phyloP scores from a whole-genome alignment of 2,797 vertebrate genomes.

The Hydrophis major region DNA sequence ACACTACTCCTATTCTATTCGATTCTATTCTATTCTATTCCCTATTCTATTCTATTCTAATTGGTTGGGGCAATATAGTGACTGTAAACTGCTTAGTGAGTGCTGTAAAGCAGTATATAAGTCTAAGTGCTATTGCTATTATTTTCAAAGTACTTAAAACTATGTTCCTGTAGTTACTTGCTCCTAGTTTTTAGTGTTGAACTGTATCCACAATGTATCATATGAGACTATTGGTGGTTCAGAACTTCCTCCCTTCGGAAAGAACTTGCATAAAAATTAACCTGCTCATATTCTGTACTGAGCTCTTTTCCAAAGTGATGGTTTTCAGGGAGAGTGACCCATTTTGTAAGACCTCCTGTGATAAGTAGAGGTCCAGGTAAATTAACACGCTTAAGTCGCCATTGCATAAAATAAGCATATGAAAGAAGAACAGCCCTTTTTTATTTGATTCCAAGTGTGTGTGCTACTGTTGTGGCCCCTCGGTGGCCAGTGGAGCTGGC shows the following conservation, averaged over 20 bases:
- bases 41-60: too few relatives aligned
- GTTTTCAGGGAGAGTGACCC: not conserved
- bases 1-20: too few relatives aligned
- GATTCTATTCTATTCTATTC: too few relatives aligned
- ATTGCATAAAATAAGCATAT: not conserved
- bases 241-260: not conserved
- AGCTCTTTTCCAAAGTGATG: too few relatives aligned
- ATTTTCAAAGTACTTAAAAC: not conserved
- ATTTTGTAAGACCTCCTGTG: rapidly evolving
- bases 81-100: too few relatives aligned
- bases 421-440: not conserved
- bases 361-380: too few relatives aligned
- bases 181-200: not conserved
- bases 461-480: not conserved
- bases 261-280: not conserved
- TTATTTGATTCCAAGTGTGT: not conserved
- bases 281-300: not conserved
- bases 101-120: too few relatives aligned
- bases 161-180: not conserved
- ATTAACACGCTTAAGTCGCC: not conserved
- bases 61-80: too few relatives aligned
- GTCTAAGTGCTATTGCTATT: not conserved
- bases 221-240: not conserved
- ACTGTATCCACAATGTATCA: not conserved
- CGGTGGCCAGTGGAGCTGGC: too few relatives aligned